Percentiles rank a stretch among this genome's conserved stretches.
phyloP scores from a whole-genome alignment of 2,797 vertebrate species.

The Melanotaenia boesemani region DNA sequence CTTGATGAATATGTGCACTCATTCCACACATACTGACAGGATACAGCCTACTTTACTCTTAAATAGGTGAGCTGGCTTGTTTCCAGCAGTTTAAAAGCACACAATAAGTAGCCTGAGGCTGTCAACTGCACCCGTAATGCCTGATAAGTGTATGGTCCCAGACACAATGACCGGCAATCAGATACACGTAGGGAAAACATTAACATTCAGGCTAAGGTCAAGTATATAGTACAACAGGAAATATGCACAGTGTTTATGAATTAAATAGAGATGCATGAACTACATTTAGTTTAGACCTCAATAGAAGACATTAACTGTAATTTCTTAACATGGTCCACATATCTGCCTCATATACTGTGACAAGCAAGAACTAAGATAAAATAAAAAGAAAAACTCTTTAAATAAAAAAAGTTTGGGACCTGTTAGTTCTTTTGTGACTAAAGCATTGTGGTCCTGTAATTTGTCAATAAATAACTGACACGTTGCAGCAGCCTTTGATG shows the following conservation, averaged over 20 bases:
- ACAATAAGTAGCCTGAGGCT: constrained; percentile 61
- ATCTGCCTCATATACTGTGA: not conserved
- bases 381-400: not conserved
- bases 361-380: not conserved
- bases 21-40: constrained; percentile 46
- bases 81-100: constrained; percentile 60
- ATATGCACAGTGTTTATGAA: constrained; percentile 25
- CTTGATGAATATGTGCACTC: constrained; percentile 24
- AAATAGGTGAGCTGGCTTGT: constrained; percentile 44
- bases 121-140: constrained; percentile 38
- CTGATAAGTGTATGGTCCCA: constrained; percentile 59
- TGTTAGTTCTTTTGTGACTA: not conserved
- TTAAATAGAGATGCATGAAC: constrained; percentile 13
- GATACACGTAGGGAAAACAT: constrained; percentile 63
- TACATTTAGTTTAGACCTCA: not conserved
- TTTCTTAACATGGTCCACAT: not conserved
- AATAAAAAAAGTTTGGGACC: not conserved
- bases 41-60: constrained; percentile 54
- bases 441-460: not conserved
- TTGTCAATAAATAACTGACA: not conserved
- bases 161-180: constrained; percentile 74
- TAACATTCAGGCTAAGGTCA: constrained; percentile 63
- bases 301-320: not conserved
- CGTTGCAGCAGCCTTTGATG: not conserved
- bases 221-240: constrained; percentile 52